Base-by-base conservation (phyloP, 2,888 invertebrate genomes). In the Pollenia labialis region DNA sequence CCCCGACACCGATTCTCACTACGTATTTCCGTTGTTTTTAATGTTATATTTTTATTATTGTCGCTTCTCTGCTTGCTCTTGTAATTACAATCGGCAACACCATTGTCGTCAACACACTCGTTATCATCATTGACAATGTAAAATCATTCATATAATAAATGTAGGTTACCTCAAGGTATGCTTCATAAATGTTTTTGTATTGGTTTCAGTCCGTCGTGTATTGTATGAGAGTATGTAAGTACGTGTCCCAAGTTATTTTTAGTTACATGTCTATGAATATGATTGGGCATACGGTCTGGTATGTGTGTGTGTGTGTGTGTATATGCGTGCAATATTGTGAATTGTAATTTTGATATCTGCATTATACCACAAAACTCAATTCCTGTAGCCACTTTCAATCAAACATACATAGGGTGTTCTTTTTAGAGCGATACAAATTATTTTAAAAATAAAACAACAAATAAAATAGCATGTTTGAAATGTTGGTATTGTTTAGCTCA, bases 261-360 rank as follows among this genome's bases (percentile, higher is more conserved):
- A 32, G 32, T 32, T 32, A 32, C 32, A 6, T 32, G 6, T 32
- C 4, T 32, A 32, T 32, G 32, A 32, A 32, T 32, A 4, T 4
- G 32, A 32, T 6, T 32, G 32, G 32, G 6, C 32, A 32, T 32
- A 32, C 32, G 32, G 32, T 23, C 23, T 23, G 23, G 1, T 6
- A 32, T 32, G 52, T 18, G 16, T 44, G 12, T 71, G 44, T 32
- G 52, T 18, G 16, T 44, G 12, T 71, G 44, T 52, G 4, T 64
- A 44, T 56, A 8, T 48, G 10, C 23, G 48, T 44, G 18, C 7
- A 1, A 18, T 10, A 71, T 32, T 77, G 56, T 62, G 54, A 77
- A 62, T 83, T 77, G 81, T 77, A 72, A 77, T 77, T 85, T 84
- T 87, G 77, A 87, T 84, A 87, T 81, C 84, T 84, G 84, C 68